These are phyloP conservation scores for Eretmocerus hayati DNA, from an alignment of 2,888 invertebrate genomes.

Conservation along the genomic window DNA sequence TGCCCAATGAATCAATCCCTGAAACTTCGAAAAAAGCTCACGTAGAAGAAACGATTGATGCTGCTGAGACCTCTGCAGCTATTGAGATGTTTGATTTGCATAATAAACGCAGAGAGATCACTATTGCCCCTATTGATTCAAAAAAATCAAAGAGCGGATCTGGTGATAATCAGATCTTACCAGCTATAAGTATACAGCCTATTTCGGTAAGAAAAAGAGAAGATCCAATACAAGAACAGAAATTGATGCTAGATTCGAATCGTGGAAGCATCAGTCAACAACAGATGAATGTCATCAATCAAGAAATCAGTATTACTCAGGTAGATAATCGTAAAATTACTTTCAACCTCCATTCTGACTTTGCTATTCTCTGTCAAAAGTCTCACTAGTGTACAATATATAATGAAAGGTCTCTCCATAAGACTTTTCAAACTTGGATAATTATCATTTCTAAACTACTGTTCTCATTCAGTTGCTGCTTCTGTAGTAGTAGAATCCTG, in stretches of 20 bases:
- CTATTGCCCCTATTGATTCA: constrained; percentile 36
- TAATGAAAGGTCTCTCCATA: too few relatives aligned
- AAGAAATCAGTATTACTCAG: constrained; percentile 44
- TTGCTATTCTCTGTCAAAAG: too few relatives aligned
- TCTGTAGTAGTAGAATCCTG: too few relatives aligned
- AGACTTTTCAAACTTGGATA: too few relatives aligned
- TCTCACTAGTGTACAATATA: too few relatives aligned
- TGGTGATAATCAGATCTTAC: constrained; percentile 38
- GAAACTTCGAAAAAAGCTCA: constrained; percentile 31
- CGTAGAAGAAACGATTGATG: constrained; percentile 37
- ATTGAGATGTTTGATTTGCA: constrained; percentile 19
- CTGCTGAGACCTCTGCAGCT: constrained; percentile 28
- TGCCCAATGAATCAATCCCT: constrained; percentile 25
- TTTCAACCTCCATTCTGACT: not conserved
- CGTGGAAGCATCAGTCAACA: constrained; percentile 33
- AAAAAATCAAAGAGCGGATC: constrained; percentile 40
- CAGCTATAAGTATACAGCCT: constrained; percentile 43
- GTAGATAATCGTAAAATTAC: constrained; percentile 18
- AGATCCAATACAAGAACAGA: constrained; percentile 22
- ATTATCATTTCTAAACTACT: too few relatives aligned
- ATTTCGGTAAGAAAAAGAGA: constrained; percentile 29
- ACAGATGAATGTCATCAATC: constrained; percentile 40
- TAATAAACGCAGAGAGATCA: constrained; percentile 39
- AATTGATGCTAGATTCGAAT: constrained; percentile 31
- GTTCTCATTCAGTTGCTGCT: too few relatives aligned